Percentiles rank a stretch among this genome's conserved stretches.
These are phyloP conservation scores for Lepidochrysops patricia DNA, from an alignment of 2,888 invertebrate genomes.

Conservation along the genomic window DNA sequence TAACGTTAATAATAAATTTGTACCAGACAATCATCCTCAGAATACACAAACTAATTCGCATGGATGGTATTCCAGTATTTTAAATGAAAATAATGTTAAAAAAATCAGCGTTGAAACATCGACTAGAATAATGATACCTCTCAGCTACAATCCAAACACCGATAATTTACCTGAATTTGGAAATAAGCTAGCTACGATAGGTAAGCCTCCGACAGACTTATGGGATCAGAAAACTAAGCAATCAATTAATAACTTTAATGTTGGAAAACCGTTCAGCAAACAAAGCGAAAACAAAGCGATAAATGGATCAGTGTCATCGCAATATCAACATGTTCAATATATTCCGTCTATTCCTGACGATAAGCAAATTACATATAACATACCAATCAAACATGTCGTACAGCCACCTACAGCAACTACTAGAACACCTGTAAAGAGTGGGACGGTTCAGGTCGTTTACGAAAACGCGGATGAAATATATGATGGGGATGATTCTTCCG, in stretches of 20 bases:
- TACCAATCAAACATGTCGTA: constrained; percentile 61
- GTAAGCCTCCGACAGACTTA: constrained; percentile 56
- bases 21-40: constrained; percentile 52
- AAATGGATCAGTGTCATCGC: constrained; percentile 34
- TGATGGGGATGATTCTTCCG: constrained; percentile 53
- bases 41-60: constrained; percentile 61
- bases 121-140: constrained; percentile 58
- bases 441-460: constrained; percentile 47
- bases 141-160: constrained; percentile 45
- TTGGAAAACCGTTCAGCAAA: constrained; percentile 57
- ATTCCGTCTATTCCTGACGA: constrained; percentile 49
- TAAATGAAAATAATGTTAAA: constrained; percentile 42
- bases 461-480: constrained; percentile 64
- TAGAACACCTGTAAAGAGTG: constrained; percentile 24
- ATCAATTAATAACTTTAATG: constrained; percentile 36
- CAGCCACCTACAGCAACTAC: constrained; percentile 37
- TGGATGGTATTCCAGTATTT: constrained; percentile 61
- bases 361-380: constrained; percentile 61
- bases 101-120: constrained; percentile 53
- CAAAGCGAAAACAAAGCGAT: constrained; percentile 34
- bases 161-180: constrained; percentile 49
- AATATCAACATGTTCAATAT: constrained; percentile 32
- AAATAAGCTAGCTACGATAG: constrained; percentile 52
- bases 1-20: constrained; percentile 43
- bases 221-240: constrained; percentile 38